These are phyloP conservation scores for Sylvietta virens DNA, from an alignment of 2,113 vertebrate species.

Conservation along the genomic window DNA sequence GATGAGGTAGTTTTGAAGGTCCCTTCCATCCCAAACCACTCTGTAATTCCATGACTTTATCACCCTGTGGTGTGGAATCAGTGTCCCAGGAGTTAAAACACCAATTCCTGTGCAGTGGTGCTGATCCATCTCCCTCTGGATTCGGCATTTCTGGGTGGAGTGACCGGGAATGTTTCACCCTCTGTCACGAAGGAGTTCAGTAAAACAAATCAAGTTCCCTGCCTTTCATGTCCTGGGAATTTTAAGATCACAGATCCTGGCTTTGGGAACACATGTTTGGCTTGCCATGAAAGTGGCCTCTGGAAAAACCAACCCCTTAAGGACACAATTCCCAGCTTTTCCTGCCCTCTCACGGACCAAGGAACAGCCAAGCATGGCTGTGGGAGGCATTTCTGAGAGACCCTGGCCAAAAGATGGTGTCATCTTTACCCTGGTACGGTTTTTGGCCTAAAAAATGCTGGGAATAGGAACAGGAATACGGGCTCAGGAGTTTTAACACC, in stretches of 20 bases:
- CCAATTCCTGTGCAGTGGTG: background rate
- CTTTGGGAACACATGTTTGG: background rate
- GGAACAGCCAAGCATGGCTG: background rate
- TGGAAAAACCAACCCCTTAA: background rate
- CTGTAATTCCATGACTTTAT: background rate
- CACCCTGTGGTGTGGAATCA: accelerated
- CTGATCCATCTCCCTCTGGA: background rate
- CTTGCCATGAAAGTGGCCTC: background rate
- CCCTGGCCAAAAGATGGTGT: background rate
- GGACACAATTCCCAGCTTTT: background rate
- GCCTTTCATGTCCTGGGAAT: background rate
- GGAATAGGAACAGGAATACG: background rate
- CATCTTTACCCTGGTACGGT: background rate
- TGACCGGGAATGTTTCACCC: background rate
- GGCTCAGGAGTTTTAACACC: background rate
- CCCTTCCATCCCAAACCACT: background rate
- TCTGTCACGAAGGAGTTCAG: background rate
- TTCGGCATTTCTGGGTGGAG: accelerated
- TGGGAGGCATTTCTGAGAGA: background rate
- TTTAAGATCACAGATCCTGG: background rate
- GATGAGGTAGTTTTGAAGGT: accelerated
- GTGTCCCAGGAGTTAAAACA: background rate
- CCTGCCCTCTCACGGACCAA: background rate
- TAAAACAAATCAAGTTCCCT: background rate
- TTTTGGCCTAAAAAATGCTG: background rate